Conservation (phyloP, 2,888 invertebrate species). For the Fabriciana adippe region DNA sequence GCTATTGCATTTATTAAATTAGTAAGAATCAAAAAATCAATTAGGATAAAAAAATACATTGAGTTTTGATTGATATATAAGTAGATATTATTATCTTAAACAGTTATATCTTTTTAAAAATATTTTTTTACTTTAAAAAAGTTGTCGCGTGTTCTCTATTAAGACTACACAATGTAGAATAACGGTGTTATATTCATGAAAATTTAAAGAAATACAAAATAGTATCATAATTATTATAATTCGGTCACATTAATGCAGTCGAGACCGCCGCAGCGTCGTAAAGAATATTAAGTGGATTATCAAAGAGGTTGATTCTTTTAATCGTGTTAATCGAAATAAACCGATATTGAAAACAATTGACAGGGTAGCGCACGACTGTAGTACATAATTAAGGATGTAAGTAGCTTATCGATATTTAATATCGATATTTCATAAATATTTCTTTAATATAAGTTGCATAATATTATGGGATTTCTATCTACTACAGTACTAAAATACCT, state of each 20-base stretch:
- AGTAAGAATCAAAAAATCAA: too few relatives aligned
- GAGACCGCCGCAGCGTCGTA: slow-evolving; percentile 46
- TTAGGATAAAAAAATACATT: too few relatives aligned
- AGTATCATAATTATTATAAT: slow-evolving; percentile 66
- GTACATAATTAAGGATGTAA: slow-evolving; percentile 45
- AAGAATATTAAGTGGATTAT: slow-evolving; percentile 67
- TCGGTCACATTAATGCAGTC: slow-evolving; percentile 63
- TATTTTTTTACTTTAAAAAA: too few relatives aligned
- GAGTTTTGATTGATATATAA: too few relatives aligned
- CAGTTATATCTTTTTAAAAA: too few relatives aligned
- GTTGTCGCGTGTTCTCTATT: not conserved
- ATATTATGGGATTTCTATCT: too few relatives aligned
- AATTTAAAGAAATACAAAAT: slow-evolving; percentile 47
- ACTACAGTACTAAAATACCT: too few relatives aligned
- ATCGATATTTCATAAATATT: slow-evolving; percentile 1
- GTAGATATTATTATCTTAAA: too few relatives aligned
- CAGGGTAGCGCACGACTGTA: slow-evolving; percentile 73
- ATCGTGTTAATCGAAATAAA: slow-evolving; percentile 78
- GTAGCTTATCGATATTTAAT: slow-evolving; percentile 34
- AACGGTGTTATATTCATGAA: slow-evolving; percentile 3
- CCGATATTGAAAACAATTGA: slow-evolving; percentile 80
- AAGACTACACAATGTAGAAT: not conserved
- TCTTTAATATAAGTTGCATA: too few relatives aligned
- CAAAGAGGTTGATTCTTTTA: slow-evolving; percentile 72
- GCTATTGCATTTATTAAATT: too few relatives aligned